Conservation (phyloP, 92 coral and sea anemone species). For the Epizoanthus fatuus region DNA sequence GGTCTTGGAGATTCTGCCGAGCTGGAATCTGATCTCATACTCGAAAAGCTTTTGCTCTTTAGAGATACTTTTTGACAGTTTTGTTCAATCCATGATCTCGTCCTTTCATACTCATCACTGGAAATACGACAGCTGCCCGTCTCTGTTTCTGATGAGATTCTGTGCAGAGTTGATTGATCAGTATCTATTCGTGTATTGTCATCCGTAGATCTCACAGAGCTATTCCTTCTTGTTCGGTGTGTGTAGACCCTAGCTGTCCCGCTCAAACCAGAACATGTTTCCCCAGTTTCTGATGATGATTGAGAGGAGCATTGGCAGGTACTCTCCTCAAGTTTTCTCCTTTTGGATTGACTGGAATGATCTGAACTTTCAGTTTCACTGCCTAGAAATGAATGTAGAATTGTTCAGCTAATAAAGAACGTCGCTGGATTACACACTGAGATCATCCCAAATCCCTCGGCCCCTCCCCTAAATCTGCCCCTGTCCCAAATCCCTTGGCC, state of each 20-base stretch:
- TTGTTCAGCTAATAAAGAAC: no score
- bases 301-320: no score
- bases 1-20: background rate
- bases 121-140: no score
- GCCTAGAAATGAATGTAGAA: background rate
- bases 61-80: background rate
- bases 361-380: background rate
- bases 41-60: background rate
- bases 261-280: background rate
- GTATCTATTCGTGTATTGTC: background rate
- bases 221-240: background rate
- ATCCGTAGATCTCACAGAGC: background rate
- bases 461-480: no score
- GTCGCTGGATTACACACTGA: no score
- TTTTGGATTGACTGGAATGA: background rate
- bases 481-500: no score
- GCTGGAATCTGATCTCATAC: background rate
- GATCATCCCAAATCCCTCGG: no score
- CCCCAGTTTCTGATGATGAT: background rate
- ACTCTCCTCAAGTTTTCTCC: background rate
- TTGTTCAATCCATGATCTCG: conserved; percentile 28
- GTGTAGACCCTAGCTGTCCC: background rate
- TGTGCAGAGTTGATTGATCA: background rate
- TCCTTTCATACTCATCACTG: conserved; percentile 39
- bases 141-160: background rate